Percentiles rank a stretch among this genome's conserved stretches.
Conservation (phyloP, 2,888 invertebrate genomes). For the Crocallis elinguaria region DNA sequence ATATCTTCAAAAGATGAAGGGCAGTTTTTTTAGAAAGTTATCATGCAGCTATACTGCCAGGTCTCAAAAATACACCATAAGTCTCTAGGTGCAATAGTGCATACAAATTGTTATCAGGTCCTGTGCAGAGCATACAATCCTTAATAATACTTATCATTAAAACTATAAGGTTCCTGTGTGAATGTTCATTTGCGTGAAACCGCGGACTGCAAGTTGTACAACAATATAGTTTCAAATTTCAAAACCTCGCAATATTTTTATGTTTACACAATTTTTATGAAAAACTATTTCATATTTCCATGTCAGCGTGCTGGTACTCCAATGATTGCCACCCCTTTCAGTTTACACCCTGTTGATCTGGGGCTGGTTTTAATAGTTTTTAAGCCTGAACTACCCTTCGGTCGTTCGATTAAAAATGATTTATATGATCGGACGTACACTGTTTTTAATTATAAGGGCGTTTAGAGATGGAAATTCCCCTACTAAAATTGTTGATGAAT, state of each 20-base stretch:
- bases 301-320: conserved; percentile 32
- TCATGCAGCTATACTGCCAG: too few relatives aligned
- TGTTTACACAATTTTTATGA: conserved; percentile 34
- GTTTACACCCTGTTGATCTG: conserved; percentile 48
- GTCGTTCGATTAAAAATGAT: conserved; percentile 39
- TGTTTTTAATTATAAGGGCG: conserved; percentile 30
- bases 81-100: too few relatives aligned
- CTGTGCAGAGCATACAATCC: too few relatives aligned
- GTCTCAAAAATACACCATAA: too few relatives aligned
- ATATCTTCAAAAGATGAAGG: too few relatives aligned
- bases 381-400: conserved; percentile 50
- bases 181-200: too few relatives aligned
- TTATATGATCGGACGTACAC: conserved; percentile 31
- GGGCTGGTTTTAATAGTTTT: conserved; percentile 67
- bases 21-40: too few relatives aligned
- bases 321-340: conserved; percentile 33
- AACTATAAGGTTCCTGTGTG: too few relatives aligned
- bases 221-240: background rate
- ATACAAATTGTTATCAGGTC: too few relatives aligned
- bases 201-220: too few relatives aligned
- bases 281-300: conserved; percentile 34
- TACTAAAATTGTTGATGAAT: too few relatives aligned
- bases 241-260: conserved; percentile 11
- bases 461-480: background rate
- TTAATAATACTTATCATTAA: too few relatives aligned